These are phyloP conservation scores for Himalopsyche japonica DNA, from an alignment of 2,888 invertebrate genomes.

Conservation along the genomic window DNA sequence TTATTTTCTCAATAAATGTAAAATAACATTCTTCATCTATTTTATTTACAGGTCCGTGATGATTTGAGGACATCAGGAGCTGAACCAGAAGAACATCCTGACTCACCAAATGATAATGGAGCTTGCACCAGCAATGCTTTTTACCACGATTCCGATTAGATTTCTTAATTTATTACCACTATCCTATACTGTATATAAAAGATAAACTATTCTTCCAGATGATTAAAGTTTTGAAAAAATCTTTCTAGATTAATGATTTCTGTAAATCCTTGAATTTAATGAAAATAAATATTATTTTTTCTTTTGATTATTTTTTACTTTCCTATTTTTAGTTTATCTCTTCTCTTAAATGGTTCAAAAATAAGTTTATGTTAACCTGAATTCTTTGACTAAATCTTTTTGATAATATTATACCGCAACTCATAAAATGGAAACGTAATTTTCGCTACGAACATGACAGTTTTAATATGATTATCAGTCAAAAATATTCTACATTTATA, in stretches of 20 bases:
- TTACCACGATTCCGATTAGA: conserved; percentile 41
- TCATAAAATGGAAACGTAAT: background rate
- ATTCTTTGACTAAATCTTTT: too few species aligned
- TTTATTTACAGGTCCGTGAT: conserved; percentile 59
- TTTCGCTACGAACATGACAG: background rate
- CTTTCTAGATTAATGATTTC: background rate
- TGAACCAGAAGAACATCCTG: conserved; percentile 64
- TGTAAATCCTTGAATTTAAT: background rate
- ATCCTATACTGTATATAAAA: background rate
- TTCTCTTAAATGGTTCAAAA: background rate
- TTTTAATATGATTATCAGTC: too few species aligned
- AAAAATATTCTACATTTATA: too few species aligned
- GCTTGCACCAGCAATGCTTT: conserved; percentile 66
- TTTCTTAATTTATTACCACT: background rate
- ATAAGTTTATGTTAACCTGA: too few species aligned
- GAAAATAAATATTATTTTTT: background rate
- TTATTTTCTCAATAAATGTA: background rate
- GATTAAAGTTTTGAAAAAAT: background rate
- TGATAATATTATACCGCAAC: background rate
- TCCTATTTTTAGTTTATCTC: background rate
- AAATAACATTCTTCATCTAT: background rate
- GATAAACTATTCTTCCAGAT: background rate
- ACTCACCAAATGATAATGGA: conserved; percentile 61
- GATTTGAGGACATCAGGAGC: conserved; percentile 65
- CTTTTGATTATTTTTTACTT: background rate